These are phyloP conservation scores for Charanyca ferruginea DNA, from an alignment of 2,888 invertebrate species.

Conservation along the genomic window DNA sequence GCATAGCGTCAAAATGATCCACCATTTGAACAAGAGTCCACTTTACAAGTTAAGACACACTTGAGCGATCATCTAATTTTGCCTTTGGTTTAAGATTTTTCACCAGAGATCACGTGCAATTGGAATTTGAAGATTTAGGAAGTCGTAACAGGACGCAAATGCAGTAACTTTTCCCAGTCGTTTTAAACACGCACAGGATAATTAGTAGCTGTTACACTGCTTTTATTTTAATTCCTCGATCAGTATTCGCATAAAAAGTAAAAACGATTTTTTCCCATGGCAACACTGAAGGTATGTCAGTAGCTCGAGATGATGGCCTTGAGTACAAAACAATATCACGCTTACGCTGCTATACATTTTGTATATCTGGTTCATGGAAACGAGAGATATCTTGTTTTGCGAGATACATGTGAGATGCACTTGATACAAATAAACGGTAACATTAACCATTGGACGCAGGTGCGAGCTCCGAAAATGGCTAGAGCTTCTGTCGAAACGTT, in stretches of 20 bases:
- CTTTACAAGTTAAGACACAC: constrained; percentile 43
- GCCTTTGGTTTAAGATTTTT: constrained; percentile 15
- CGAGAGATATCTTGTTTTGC: constrained; percentile 62
- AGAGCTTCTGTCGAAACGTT: neutral
- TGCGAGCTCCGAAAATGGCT: constrained; percentile 25
- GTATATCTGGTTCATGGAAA: constrained; percentile 66
- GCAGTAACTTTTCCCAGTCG: constrained; percentile 30
- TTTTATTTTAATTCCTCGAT: constrained; percentile 58
- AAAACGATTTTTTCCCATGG: constrained; percentile 53
- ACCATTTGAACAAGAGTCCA: constrained; percentile 40
- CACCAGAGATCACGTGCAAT: constrained; percentile 35
- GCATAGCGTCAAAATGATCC: constrained; percentile 42
- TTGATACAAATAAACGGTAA: constrained; percentile 56
- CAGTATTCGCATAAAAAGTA: constrained; percentile 40
- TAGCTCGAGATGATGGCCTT: constrained; percentile 71
- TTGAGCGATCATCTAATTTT: constrained; percentile 33
- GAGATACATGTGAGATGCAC: constrained; percentile 50
- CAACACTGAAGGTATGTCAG: constrained; percentile 59
- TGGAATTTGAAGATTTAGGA: constrained; percentile 37
- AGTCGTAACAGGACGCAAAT: constrained; percentile 38
- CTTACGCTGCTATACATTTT: constrained; percentile 58
- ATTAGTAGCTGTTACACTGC: constrained; percentile 41
- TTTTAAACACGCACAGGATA: constrained; percentile 49
- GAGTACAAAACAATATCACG: constrained; percentile 66
- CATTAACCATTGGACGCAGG: constrained; percentile 44